Percentiles rank a stretch among this genome's conserved stretches.
phyloP scores from a whole-genome alignment of 2,113 vertebrate species.

The Thunnus thynnus region DNA sequence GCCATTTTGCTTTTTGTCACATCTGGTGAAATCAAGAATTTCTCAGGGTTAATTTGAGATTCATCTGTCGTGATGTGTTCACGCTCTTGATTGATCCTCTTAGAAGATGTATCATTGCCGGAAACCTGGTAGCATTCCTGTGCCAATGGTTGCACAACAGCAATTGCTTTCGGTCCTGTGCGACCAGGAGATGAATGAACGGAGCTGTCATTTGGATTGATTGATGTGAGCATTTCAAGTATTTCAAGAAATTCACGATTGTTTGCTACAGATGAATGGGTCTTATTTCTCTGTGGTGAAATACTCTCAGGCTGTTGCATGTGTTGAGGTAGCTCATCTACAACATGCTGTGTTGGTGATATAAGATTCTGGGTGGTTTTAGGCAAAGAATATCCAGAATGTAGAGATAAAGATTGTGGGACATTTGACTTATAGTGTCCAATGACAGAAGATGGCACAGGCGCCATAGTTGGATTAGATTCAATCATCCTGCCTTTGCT shows the following conservation, averaged over 20 bases:
- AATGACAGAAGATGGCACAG: not conserved
- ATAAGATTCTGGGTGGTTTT: not conserved
- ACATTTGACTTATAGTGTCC: not conserved
- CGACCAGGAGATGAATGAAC: conserved; percentile 3
- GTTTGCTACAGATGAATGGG: not conserved
- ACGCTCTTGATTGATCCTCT: not conserved
- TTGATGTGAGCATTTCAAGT: not conserved
- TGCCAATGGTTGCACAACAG: conserved; percentile 74
- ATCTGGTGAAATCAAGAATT: not conserved
- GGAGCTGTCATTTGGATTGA: conserved; percentile 7
- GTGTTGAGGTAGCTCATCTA: conserved; percentile 1
- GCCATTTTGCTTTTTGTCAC: not conserved
- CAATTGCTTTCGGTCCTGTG: conserved; percentile 55
- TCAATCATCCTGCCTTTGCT: not conserved
- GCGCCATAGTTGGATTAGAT: conserved; percentile 8
- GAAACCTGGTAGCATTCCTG: conserved; percentile 4
- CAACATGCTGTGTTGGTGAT: not conserved
- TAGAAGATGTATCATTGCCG: not conserved
- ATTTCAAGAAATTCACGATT: not conserved
- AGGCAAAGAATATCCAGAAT: not conserved
- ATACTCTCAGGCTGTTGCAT: not conserved
- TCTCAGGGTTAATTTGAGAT: not conserved
- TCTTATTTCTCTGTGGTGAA: not conserved
- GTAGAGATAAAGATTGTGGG: fast-evolving
- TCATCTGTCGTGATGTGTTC: not conserved